These are phyloP conservation scores for Lasioglossum albipes DNA, from an alignment of 1,140 invertebrate species.

Conservation along the genomic window DNA sequence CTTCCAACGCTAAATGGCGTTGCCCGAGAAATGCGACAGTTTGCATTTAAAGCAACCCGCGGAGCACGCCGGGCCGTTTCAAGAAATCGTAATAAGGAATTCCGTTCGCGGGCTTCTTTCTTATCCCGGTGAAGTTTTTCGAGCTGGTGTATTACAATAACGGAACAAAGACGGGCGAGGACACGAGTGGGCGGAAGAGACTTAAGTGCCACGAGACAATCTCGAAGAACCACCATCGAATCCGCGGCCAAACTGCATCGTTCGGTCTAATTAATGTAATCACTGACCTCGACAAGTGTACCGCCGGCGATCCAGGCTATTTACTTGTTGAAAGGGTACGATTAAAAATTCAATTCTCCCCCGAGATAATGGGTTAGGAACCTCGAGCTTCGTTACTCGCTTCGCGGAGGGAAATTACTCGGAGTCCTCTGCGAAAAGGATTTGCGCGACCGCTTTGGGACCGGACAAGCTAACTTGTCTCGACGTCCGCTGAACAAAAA, in stretches of 20 bases:
- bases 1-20: conserved; percentile 28
- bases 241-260: conserved; percentile 17
- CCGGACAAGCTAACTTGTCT: too few relatives aligned
- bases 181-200: not conserved
- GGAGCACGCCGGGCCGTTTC: conserved; percentile 14
- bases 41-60: conserved; percentile 25
- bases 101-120: conserved; percentile 3
- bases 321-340: not conserved
- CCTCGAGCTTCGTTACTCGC: not conserved
- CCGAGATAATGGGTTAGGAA: not conserved
- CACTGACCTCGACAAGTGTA: not conserved
- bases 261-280: conserved; percentile 24
- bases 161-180: not conserved
- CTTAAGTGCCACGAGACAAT: conserved; percentile 25
- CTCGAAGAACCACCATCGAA: conserved; percentile 7
- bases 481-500: not conserved
- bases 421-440: not conserved
- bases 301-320: not conserved
- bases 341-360: conserved; percentile 15
- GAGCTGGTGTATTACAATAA: not conserved
- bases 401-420: not conserved
- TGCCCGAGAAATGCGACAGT: conserved; percentile 18
- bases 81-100: conserved; percentile 44
- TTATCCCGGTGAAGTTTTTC: conserved; percentile 8
- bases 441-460: not conserved